These are phyloP conservation scores for Heliocidaris erythrogramma DNA, from an alignment of 35 echinoderm and acorn worm species.

Conservation along the genomic window DNA sequence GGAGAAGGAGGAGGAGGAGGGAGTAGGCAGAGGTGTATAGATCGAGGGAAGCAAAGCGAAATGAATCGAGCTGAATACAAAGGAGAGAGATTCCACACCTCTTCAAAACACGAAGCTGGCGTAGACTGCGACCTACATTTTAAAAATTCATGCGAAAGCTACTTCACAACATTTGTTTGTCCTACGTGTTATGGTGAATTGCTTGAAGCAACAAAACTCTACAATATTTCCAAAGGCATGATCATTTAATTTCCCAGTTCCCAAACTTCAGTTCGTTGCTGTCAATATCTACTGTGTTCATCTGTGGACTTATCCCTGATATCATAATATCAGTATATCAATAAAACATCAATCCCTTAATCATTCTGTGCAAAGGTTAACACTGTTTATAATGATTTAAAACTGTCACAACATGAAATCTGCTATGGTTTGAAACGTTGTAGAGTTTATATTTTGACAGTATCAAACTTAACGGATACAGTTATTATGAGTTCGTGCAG, in stretches of 20 bases:
- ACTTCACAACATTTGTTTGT: slow-evolving; percentile 11
- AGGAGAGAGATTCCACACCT: background rate
- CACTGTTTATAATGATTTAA: no score
- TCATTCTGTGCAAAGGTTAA: background rate
- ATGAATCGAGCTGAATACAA: background rate
- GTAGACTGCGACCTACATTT: background rate
- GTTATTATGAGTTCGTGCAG: no score
- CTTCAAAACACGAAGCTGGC: background rate
- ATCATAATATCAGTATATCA: background rate
- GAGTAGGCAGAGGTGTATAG: background rate
- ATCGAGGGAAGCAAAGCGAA: background rate
- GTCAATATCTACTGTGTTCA: background rate
- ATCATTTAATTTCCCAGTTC: background rate
- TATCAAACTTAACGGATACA: no score
- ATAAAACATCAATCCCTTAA: background rate
- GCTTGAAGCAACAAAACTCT: slow-evolving; percentile 1
- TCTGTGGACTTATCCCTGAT: background rate
- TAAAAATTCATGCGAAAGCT: slow-evolving; percentile 4
- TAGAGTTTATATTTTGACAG: no score
- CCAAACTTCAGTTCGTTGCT: background rate
- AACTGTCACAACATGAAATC: no score
- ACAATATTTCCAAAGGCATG: background rate
- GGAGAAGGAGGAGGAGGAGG: background rate
- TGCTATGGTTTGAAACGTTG: no score
- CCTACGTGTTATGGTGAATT: slow-evolving; percentile 16